Base-by-base conservation (phyloP, 2,113 vertebrate genomes). In the Uria lomvia region DNA sequence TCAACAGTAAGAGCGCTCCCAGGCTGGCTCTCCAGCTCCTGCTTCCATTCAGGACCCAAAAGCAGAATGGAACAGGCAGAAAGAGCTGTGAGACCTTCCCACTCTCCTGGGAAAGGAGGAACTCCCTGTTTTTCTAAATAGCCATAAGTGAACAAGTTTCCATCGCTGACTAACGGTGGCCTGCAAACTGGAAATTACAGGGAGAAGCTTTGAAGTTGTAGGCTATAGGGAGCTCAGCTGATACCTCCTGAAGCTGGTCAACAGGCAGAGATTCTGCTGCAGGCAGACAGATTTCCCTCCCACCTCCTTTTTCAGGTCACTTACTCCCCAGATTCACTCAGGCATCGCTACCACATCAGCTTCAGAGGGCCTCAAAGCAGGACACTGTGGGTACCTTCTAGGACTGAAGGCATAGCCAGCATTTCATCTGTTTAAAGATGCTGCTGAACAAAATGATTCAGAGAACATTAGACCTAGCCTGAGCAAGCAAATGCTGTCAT, bases 401-500 rank as follows among this genome's bases (percentile, higher is more conserved):
- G 55, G 83, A 78, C 86, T 34, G 62, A 50, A n/a, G 49, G 62
- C 91, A 72, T 9, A 36, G 66, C 7, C 66, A 84, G 82, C 76
- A 23, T 72, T 92, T 74, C 19, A 30, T 74, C 92, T 26, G 19
- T 38, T 78, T 78, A 56, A 42, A 90, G 63, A 67, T 12, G 47
- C 76, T 47, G 73, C 83, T 29, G 87, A 91, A 55, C 65, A 68
- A 72, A 96, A 82, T 1, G 3, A 90, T 53, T 75, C 81, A 5
- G 49, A 84, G 58, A 85, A 29, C 4, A 59, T 45, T 19, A 90
- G 58, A 56, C 50, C 1, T 8, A 93, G 40, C 32, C 79, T 72
- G 89, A 92, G 88, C 76, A 56, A 90, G 97, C 47, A 87, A 93
- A 89, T 3, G 63, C 95, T 96, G 91, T 95, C 94, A 91, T 70